A percentile compares a stretch with the other conserved stretches of the same genome.
These are phyloP conservation scores for Hypomecis punctinalis DNA, from an alignment of 2,888 invertebrate species.

Conservation along the genomic window DNA sequence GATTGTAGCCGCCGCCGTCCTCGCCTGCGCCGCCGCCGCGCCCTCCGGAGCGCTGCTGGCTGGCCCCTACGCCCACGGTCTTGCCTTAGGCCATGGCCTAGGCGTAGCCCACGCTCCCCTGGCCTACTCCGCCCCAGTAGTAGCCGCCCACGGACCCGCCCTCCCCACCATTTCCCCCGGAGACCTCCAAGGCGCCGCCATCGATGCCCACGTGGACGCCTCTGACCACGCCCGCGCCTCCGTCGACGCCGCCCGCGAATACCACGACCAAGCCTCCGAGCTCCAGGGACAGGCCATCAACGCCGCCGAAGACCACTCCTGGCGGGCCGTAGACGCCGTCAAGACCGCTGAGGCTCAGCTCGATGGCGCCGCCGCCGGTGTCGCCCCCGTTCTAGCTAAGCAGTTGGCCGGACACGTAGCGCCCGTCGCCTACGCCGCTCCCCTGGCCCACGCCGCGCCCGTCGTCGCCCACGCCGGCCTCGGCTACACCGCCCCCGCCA, in stretches of 20 bases:
- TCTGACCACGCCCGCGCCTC: slow-evolving; percentile 78
- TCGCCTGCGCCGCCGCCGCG: slow-evolving; percentile 77
- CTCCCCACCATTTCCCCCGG: slow-evolving; percentile 78
- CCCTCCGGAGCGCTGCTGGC: slow-evolving; percentile 73
- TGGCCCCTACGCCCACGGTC: slow-evolving; percentile 55
- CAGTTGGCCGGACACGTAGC: slow-evolving; percentile 72
- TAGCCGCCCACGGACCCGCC: slow-evolving; percentile 60
- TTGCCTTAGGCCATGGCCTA: slow-evolving; percentile 11
- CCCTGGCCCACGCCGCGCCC: slow-evolving; percentile 44
- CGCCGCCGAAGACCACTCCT: slow-evolving; percentile 80
- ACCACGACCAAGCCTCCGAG: slow-evolving; percentile 78
- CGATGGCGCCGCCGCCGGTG: slow-evolving; percentile 79
- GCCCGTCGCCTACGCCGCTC: slow-evolving; percentile 43
- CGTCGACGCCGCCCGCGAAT: slow-evolving; percentile 73
- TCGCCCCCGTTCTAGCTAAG: slow-evolving; percentile 76
- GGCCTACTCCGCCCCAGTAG: slow-evolving; percentile 58
- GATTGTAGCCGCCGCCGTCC: slow-evolving; percentile 85
- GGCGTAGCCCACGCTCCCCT: slow-evolving; percentile 55
- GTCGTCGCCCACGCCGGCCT: slow-evolving; percentile 49
- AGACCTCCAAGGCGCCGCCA: slow-evolving; percentile 75
- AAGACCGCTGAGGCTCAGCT: slow-evolving; percentile 76
- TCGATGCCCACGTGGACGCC: slow-evolving; percentile 78
- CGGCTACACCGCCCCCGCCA: slow-evolving; percentile 51
- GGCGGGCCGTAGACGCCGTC: slow-evolving; percentile 78
- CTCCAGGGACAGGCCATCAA: slow-evolving; percentile 77